phyloP scores from a whole-genome alignment of 2,113 vertebrate species.

The Hypanus sabinus region DNA sequence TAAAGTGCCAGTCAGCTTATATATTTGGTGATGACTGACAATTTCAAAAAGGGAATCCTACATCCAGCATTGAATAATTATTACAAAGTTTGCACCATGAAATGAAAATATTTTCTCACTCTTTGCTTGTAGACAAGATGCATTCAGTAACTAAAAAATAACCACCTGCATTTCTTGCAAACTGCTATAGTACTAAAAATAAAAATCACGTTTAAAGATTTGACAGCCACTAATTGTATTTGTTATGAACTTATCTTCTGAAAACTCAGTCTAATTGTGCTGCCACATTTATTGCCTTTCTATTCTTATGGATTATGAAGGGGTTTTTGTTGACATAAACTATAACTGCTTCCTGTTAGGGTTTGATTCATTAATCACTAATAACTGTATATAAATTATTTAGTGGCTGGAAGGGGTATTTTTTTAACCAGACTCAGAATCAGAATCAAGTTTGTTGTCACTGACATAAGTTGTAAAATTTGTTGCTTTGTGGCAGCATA shows the following conservation, averaged over 20 bases:
- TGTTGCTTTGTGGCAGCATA: no score
- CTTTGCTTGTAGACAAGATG: not conserved
- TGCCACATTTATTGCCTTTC: not conserved
- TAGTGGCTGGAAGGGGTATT: no score
- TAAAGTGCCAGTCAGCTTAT: not conserved
- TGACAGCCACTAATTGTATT: conserved; percentile 12
- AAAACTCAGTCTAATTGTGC: not conserved
- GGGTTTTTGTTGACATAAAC: not conserved
- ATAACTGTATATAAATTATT: not conserved
- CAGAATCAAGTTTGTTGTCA: no score
- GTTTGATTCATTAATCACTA: not conserved
- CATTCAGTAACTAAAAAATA: not conserved
- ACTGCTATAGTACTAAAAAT: not conserved
- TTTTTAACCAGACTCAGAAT: no score
- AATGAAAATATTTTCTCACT: not conserved
- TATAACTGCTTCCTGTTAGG: not conserved
- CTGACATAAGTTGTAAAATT: no score
- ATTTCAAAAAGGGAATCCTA: not conserved
- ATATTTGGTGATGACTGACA: not conserved
- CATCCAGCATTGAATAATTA: not conserved
- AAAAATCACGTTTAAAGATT: not conserved
- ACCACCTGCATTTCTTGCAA: not conserved
- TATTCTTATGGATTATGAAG: no score
- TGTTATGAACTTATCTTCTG: not conserved
- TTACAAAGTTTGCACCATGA: conserved; percentile 12